These are phyloP conservation scores for Elgaria multicarinata DNA, from an alignment of 2,113 vertebrate genomes.

Conservation along the genomic window DNA sequence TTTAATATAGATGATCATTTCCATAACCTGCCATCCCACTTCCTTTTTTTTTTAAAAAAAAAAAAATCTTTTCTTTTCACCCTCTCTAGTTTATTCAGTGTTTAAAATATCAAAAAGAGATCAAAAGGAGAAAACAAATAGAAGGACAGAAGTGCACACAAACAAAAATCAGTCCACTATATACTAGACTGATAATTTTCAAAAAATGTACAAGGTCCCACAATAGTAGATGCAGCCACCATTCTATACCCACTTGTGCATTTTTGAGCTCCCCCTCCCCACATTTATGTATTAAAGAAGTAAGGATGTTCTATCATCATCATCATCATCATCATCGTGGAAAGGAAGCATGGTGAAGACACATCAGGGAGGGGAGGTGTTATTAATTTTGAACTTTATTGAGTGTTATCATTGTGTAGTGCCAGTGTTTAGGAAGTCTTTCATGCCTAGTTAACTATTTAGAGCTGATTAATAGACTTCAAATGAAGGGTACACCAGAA, in stretches of 20 bases:
- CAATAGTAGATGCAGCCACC: neutral
- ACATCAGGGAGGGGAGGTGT: too few species aligned
- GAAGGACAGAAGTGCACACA: neutral
- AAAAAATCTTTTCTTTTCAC: neutral
- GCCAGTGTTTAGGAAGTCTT: too few species aligned
- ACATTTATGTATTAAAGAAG: neutral
- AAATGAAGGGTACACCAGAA: too few species aligned
- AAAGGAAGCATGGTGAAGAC: too few species aligned
- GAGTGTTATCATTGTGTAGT: too few species aligned
- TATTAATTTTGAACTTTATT: too few species aligned
- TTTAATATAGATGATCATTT: neutral
- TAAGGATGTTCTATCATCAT: neutral
- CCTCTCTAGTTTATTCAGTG: neutral
- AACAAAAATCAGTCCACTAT: neutral
- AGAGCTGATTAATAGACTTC: too few species aligned
- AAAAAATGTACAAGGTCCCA: neutral
- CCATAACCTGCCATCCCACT: neutral
- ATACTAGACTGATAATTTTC: neutral
- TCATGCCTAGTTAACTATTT: too few species aligned
- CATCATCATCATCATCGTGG: too few species aligned
- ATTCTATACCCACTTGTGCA: neutral
- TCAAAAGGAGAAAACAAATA: neutral
- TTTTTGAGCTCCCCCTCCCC: neutral
- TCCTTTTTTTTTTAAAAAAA: too few species aligned
- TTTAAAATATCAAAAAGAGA: neutral